Conservation (phyloP, 2,113 vertebrate genomes). For the Hassar affinis region DNA sequence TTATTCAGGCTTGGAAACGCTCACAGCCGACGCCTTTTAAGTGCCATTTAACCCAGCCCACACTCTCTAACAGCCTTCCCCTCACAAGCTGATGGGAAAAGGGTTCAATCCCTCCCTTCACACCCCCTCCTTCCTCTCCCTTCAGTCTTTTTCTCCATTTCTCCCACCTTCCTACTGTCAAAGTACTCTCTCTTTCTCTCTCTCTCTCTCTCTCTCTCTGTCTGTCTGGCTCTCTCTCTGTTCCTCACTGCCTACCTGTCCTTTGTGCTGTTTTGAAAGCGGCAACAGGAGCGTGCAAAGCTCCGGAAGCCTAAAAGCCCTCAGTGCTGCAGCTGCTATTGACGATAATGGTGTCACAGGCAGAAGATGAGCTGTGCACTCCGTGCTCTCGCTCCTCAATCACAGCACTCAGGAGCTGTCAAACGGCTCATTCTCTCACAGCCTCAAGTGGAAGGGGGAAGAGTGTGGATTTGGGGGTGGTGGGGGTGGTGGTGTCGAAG, state of each 20-base stretch:
- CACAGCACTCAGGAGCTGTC: conserved; percentile 15
- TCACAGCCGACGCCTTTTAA: conserved; percentile 65
- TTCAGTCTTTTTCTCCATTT: conserved; percentile 3
- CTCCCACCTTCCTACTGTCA: conserved; percentile 31
- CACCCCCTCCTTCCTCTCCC: conserved; percentile 21
- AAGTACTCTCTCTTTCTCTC: conserved; percentile 16
- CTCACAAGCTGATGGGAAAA: conserved; percentile 52
- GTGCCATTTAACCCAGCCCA: conserved; percentile 72
- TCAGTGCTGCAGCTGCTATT: conserved; percentile 17
- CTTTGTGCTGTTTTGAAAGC: not conserved
- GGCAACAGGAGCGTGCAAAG: not conserved
- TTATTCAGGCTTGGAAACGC: conserved; percentile 52
- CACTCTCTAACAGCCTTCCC: conserved; percentile 62
- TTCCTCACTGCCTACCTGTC: conserved; percentile 16
- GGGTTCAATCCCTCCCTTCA: conserved; percentile 26
- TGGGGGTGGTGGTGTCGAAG: not conserved
- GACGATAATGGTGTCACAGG: conserved; percentile 23
- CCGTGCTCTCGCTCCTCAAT: conserved; percentile 35
- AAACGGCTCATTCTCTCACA: conserved; percentile 12
- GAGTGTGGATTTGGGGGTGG: not conserved
- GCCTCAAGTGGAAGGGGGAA: conserved; percentile 7
- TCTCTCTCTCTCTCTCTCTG: conserved; percentile 21
- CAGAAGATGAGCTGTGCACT: conserved; percentile 25
- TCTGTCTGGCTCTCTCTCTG: conserved; percentile 20
- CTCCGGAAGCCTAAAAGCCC: not conserved